Evolutionary conservation across 2,888 invertebrate genomes (phyloP).

Genomic region (Phaedon cochleariae): DNA sequence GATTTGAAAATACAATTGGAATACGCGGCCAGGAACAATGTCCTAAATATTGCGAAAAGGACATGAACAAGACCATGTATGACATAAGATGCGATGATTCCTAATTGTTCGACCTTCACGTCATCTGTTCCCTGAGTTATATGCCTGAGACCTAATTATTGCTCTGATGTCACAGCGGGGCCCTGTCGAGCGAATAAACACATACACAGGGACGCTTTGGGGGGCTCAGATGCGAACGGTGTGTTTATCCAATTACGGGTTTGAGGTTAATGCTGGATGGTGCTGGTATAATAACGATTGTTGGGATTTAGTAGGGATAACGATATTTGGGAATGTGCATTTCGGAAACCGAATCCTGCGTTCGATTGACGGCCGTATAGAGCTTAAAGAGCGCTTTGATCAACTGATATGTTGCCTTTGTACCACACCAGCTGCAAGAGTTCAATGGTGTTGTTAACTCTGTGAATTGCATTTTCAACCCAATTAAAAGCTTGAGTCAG

Average conservation of each 20-base stretch:
- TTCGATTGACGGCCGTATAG: neutral
- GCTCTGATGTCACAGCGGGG: neutral
- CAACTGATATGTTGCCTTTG: too few species aligned
- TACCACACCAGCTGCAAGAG: too few species aligned
- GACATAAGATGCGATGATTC: neutral
- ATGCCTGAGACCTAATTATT: neutral
- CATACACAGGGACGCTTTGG: neutral
- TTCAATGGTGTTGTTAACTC: too few species aligned
- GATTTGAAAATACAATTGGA: too few species aligned
- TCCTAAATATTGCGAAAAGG: too few species aligned
- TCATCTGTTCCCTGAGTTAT: neutral
- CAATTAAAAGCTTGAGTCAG: too few species aligned
- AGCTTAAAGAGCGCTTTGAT: too few species aligned
- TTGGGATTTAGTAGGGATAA: neutral
- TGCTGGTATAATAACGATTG: neutral
- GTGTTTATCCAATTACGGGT: neutral
- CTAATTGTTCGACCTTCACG: neutral
- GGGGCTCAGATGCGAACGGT: neutral
- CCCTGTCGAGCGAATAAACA: neutral
- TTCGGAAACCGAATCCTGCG: neutral
- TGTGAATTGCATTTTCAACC: too few species aligned
- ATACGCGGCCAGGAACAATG: too few species aligned
- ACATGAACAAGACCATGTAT: too few species aligned
- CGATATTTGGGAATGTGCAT: neutral
- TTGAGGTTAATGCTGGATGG: neutral